Conservation (phyloP, 2,113 vertebrate species). For the Romanogobio albipinnatus region DNA sequence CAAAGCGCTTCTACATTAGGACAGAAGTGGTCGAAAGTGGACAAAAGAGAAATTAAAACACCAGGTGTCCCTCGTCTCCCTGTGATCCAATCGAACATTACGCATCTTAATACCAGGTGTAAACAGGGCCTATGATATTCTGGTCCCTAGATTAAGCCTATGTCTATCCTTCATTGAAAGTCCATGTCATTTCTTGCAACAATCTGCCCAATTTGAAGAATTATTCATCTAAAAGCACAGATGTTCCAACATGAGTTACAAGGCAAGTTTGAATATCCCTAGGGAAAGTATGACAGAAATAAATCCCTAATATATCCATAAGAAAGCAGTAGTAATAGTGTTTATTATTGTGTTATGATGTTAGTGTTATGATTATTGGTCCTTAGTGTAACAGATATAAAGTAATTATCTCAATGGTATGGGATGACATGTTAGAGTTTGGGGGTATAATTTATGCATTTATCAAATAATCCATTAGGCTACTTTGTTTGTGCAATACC, state of each 20-base stretch:
- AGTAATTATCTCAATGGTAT: too few relatives aligned
- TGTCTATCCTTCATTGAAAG: neutral
- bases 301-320: too few relatives aligned
- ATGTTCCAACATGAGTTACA: neutral
- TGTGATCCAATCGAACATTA: too few relatives aligned
- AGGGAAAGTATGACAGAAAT: neutral
- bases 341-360: neutral
- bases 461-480: neutral
- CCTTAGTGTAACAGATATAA: neutral
- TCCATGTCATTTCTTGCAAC: neutral
- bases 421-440: neutral
- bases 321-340: neutral
- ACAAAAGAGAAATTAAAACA: too few relatives aligned
- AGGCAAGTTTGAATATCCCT: neutral
- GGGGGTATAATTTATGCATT: neutral
- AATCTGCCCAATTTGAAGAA: neutral
- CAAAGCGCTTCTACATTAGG: too few relatives aligned
- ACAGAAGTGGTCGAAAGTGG: too few relatives aligned
- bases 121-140: neutral
- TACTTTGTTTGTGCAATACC: constrained; percentile 70
- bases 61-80: too few relatives aligned
- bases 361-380: neutral
- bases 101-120: too few relatives aligned
- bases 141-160: neutral
- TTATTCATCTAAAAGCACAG: neutral